phyloP scores from a whole-genome alignment of 2,797 vertebrate species.

The Chaenodraco wilsoni region DNA sequence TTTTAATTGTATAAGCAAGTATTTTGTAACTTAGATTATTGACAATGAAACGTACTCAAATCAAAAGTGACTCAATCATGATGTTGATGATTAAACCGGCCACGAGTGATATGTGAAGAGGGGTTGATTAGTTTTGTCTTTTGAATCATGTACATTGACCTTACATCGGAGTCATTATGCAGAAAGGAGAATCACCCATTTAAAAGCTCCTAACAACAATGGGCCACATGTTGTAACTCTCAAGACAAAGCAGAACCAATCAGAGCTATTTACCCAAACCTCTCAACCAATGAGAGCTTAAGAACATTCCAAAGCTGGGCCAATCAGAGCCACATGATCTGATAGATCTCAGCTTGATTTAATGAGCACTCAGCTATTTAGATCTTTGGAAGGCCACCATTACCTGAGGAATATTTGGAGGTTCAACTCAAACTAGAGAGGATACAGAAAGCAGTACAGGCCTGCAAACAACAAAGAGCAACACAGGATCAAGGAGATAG shows the following conservation, averaged over 20 bases:
- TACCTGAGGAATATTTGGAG: neutral
- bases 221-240: neutral
- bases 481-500: neutral
- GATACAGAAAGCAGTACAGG: neutral
- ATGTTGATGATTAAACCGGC: constrained; percentile 5
- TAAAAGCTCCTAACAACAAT: neutral
- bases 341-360: constrained; percentile 65
- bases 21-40: neutral
- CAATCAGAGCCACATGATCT: constrained; percentile 47
- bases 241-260: neutral
- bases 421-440: neutral
- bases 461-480: neutral
- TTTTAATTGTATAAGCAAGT: neutral
- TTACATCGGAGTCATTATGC: neutral
- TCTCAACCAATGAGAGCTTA: constrained; percentile 43
- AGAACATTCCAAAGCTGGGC: constrained; percentile 1
- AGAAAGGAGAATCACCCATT: neutral
- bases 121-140: neutral
- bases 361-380: constrained; percentile 50
- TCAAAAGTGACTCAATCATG: constrained; percentile 15
- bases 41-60: no score
- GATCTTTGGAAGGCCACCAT: constrained; percentile 25
- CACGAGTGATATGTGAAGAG: neutral
- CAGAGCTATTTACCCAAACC: neutral
- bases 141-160: neutral